These are phyloP conservation scores for Halichoeres trimaculatus DNA, from an alignment of 2,113 vertebrate species.

Conservation along the genomic window DNA sequence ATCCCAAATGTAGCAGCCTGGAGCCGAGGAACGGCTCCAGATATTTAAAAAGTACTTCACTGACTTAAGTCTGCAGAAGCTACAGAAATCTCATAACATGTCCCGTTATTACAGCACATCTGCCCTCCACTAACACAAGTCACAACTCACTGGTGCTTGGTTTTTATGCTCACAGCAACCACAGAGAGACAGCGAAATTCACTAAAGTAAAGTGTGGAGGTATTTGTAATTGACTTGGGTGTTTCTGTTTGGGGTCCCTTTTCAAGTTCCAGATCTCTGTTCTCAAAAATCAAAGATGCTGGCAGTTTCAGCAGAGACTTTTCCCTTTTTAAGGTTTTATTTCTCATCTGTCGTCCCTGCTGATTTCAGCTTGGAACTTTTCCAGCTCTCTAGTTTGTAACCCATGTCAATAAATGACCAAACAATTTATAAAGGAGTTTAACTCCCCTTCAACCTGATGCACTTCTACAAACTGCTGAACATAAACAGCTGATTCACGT, in stretches of 20 bases:
- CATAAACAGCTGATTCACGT: not conserved
- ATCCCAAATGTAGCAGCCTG: slow-evolving; percentile 63
- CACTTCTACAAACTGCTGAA: not conserved
- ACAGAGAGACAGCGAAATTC: not conserved
- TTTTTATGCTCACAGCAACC: slow-evolving; percentile 6
- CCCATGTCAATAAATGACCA: not conserved
- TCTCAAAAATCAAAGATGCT: too few relatives aligned
- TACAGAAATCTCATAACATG: slow-evolving; percentile 37
- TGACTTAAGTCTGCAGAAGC: slow-evolving; percentile 31
- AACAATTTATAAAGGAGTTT: not conserved
- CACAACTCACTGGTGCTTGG: slow-evolving; percentile 24
- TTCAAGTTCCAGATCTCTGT: too few relatives aligned
- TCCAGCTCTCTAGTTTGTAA: not conserved
- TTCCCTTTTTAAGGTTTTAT: too few relatives aligned
- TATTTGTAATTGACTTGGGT: not conserved
- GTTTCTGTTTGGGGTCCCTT: not conserved
- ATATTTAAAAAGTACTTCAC: slow-evolving; percentile 43
- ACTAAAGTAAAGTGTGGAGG: not conserved
- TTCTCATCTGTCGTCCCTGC: not conserved
- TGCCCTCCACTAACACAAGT: slow-evolving; percentile 34
- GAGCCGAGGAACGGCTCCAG: slow-evolving; percentile 25
- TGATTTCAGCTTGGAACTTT: not conserved
- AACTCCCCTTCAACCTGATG: not conserved
- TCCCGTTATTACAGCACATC: slow-evolving; percentile 30
- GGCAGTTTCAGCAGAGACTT: too few relatives aligned